These are phyloP conservation scores for Hemiprocne comata DNA, from an alignment of 2,113 vertebrate genomes.

Conservation along the genomic window DNA sequence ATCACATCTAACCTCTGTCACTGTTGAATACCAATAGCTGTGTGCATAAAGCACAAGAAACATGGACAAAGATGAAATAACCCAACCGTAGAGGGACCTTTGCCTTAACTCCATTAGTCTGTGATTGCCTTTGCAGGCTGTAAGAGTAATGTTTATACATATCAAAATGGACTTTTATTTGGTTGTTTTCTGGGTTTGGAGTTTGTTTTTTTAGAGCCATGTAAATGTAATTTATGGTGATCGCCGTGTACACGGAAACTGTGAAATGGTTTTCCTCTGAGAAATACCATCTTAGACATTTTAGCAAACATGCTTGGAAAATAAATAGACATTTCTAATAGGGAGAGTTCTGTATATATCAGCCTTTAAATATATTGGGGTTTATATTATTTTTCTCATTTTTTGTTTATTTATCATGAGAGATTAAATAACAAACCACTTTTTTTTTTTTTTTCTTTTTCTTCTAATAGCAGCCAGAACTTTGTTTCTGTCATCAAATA, in stretches of 20 bases:
- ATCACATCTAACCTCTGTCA: not conserved
- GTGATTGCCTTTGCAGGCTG: not conserved
- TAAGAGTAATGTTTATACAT: not conserved
- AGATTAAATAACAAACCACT: not conserved
- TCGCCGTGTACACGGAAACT: fast-evolving
- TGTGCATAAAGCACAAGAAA: not conserved
- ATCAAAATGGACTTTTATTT: not conserved
- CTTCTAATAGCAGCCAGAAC: not conserved
- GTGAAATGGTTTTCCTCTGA: not conserved
- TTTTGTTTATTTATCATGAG: not conserved
- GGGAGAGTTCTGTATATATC: not conserved
- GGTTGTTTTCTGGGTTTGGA: not conserved
- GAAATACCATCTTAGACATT: not conserved
- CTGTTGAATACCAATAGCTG: not conserved
- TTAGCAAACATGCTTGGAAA: not conserved
- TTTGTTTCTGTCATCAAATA: not conserved
- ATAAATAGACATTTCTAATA: not conserved
- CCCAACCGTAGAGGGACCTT: not conserved
- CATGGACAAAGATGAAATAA: not conserved
- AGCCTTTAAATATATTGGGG: not conserved
- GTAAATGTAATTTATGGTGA: not conserved
- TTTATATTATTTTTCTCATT: not conserved
- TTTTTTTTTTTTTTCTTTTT: not conserved
- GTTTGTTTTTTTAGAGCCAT: not conserved
- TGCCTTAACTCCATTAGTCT: not conserved